These are phyloP conservation scores for Heterodera filipjevi DNA, from an alignment of 2,888 invertebrate species.

Conservation along the genomic window DNA sequence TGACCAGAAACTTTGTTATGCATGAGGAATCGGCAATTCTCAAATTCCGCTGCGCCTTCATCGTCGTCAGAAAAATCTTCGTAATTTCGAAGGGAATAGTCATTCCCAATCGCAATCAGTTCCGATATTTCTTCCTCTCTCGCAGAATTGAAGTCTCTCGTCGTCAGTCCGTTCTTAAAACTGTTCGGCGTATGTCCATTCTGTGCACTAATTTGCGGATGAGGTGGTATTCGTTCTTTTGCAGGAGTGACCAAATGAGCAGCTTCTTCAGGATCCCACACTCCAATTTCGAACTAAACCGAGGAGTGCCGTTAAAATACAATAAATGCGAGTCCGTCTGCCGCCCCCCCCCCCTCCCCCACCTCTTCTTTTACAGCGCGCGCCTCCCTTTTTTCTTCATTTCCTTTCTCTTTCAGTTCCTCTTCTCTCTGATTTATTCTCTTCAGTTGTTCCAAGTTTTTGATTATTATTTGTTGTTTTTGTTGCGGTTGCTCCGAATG, in stretches of 20 bases:
- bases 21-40: constrained; percentile 38
- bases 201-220: background rate
- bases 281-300: constrained; percentile 55
- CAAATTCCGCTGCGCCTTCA: constrained; percentile 46
- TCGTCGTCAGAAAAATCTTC: constrained; percentile 58
- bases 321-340: no score
- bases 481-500: constrained; percentile 15
- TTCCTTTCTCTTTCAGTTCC: constrained; percentile 21
- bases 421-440: constrained; percentile 22
- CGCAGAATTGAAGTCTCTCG: constrained; percentile 7
- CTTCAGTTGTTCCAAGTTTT: constrained; percentile 19
- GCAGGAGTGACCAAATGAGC: constrained; percentile 25
- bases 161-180: constrained; percentile 23
- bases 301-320: background rate
- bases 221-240: background rate
- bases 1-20: constrained; percentile 34
- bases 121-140: constrained; percentile 32
- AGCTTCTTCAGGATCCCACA: constrained; percentile 62
- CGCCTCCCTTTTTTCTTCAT: background rate
- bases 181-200: constrained; percentile 18
- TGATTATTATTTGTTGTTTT: constrained; percentile 34
- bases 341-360: background rate
- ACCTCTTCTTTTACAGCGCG: background rate
- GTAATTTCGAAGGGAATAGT: constrained; percentile 31
- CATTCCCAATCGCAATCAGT: constrained; percentile 30